Conservation (phyloP, 2,797 vertebrate species). For the Anguilla anguilla region DNA sequence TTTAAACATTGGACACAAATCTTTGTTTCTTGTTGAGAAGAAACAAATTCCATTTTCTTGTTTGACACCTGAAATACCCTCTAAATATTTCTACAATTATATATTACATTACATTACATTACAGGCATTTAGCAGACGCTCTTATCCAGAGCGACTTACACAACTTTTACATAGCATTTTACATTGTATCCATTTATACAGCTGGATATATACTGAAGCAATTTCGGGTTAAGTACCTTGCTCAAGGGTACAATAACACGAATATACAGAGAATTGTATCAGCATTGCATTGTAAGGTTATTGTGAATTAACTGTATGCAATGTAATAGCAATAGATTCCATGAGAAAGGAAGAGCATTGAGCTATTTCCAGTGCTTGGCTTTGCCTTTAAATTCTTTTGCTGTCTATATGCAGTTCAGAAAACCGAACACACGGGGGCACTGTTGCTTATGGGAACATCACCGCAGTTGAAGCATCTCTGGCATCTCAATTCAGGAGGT, state of each 20-base stretch:
- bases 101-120: too few species aligned
- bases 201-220: too few species aligned
- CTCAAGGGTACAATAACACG: too few species aligned
- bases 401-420: background rate
- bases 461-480: constrained; percentile 53
- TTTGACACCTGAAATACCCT: background rate
- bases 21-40: background rate
- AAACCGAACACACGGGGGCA: constrained; percentile 54
- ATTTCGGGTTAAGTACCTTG: too few species aligned
- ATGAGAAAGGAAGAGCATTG: background rate
- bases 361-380: background rate
- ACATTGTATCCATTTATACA: too few species aligned
- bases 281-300: background rate
- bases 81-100: background rate
- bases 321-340: background rate
- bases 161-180: too few species aligned
- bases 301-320: background rate
- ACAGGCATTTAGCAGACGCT: too few species aligned
- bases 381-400: background rate
- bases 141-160: too few species aligned
- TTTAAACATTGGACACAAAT: background rate
- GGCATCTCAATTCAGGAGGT: constrained; percentile 49
- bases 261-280: background rate
- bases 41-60: background rate
- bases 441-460: constrained; percentile 30